Percentiles rank a stretch among this genome's conserved stretches.
Evolutionary conservation across 2,797 vertebrate species (phyloP).

Genomic region (Semaprochilodus insignis): DNA sequence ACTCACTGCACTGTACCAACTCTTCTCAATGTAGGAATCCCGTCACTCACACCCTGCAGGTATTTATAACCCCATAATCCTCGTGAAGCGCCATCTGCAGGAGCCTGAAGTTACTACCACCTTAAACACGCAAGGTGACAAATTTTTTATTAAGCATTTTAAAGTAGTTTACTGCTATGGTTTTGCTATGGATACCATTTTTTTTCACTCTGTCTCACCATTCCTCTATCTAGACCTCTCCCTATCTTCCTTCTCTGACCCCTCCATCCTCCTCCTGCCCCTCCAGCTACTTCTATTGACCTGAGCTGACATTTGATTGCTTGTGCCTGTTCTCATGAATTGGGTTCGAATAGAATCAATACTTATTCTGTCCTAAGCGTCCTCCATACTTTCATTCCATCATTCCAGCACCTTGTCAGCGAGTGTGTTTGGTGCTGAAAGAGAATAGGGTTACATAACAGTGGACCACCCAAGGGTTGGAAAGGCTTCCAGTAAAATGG

Average conservation of each 20-base stretch:
- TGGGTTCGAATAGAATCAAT: constrained; percentile 24
- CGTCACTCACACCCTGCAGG: too few species aligned
- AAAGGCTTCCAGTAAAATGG: not conserved
- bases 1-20: too few species aligned
- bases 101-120: too few species aligned
- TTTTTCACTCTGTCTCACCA: not conserved
- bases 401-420: not conserved
- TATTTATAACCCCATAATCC: too few species aligned
- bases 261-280: not conserved
- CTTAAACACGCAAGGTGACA: too few species aligned
- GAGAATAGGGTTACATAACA: not conserved
- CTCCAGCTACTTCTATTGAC: not conserved
- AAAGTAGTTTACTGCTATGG: too few species aligned
- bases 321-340: not conserved
- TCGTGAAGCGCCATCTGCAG: too few species aligned
- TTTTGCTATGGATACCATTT: not conserved
- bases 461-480: constrained; percentile 24
- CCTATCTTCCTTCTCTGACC: not conserved
- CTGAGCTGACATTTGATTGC: constrained; percentile 5
- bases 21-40: too few species aligned
- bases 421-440: not conserved
- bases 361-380: constrained; percentile 3
- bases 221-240: not conserved
- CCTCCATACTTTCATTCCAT: not conserved
- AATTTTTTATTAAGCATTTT: too few species aligned